Percentiles rank a stretch among this genome's conserved stretches.
phyloP scores from a whole-genome alignment of 2,888 invertebrate species.

The Cacoxenus indagator region DNA sequence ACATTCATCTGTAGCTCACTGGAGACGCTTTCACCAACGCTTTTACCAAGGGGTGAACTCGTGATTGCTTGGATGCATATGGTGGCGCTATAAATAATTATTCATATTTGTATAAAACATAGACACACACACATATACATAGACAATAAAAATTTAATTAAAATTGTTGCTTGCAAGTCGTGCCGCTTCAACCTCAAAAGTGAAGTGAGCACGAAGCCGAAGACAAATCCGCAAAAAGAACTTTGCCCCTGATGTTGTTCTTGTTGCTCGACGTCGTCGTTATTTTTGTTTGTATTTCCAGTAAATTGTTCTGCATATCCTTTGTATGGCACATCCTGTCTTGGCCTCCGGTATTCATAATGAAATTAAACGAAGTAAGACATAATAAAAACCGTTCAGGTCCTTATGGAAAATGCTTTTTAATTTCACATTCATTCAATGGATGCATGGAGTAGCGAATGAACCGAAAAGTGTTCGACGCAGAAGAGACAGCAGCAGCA shows the following conservation, averaged over 20 bases:
- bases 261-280: slow-evolving; percentile 22
- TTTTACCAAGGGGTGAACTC: background rate
- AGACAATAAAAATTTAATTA: slow-evolving; percentile 59
- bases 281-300: slow-evolving; percentile 27
- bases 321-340: slow-evolving; percentile 29
- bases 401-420: slow-evolving; percentile 57
- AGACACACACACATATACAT: background rate
- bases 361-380: slow-evolving; percentile 65
- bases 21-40: too few species aligned
- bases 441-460: background rate
- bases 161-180: slow-evolving; percentile 47
- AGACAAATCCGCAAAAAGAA: slow-evolving; percentile 3
- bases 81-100: slow-evolving; percentile 60
- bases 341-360: slow-evolving; percentile 43
- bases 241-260: slow-evolving; percentile 11
- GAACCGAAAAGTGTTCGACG: background rate
- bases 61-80: background rate
- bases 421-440: slow-evolving; percentile 48
- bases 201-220: slow-evolving; percentile 16
- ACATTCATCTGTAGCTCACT: slow-evolving; percentile 28
- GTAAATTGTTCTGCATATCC: slow-evolving; percentile 33
- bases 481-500: slow-evolving; percentile 12
- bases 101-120: slow-evolving; percentile 63
- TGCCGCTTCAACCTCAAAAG: slow-evolving; percentile 4
- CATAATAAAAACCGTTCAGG: slow-evolving; percentile 65